phyloP scores from a whole-genome alignment of 2,113 vertebrate genomes.

The Sciurus niger region DNA sequence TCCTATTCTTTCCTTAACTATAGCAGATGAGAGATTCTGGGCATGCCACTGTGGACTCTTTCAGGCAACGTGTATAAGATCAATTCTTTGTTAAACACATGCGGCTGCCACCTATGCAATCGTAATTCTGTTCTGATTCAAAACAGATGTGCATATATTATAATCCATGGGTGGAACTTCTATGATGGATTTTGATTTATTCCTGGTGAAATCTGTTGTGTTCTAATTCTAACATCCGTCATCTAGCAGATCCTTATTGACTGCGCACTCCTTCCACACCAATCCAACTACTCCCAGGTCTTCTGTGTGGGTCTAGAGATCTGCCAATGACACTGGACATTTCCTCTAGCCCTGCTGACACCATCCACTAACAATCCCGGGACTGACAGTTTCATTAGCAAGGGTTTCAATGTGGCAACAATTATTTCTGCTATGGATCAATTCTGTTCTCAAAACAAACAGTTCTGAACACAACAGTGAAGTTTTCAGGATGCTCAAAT shows the following conservation, averaged over 20 bases:
- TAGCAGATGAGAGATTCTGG: no score
- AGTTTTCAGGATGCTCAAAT: background rate
- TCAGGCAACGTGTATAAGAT: background rate
- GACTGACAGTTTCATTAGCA: background rate
- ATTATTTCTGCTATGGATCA: background rate
- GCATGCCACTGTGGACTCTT: background rate
- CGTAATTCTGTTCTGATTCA: background rate
- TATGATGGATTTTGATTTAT: background rate
- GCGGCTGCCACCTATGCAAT: no score
- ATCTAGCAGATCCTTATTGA: background rate
- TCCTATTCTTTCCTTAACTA: no score
- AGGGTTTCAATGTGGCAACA: background rate
- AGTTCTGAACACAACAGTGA: background rate
- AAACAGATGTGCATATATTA: background rate
- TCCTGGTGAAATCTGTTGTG: background rate
- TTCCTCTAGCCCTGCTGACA: background rate
- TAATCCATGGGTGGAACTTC: conserved; percentile 10
- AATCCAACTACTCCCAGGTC: background rate
- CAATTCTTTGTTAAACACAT: background rate
- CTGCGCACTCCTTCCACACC: background rate
- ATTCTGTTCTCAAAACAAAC: background rate
- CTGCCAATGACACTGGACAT: background rate
- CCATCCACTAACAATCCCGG: background rate
- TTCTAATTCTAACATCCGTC: background rate
- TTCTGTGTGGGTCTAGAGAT: background rate